Percentiles rank a stretch among this genome's conserved stretches.
These are phyloP conservation scores for Drosophila vallismaia DNA, from an alignment of 2,888 invertebrate genomes.

Conservation along the genomic window DNA sequence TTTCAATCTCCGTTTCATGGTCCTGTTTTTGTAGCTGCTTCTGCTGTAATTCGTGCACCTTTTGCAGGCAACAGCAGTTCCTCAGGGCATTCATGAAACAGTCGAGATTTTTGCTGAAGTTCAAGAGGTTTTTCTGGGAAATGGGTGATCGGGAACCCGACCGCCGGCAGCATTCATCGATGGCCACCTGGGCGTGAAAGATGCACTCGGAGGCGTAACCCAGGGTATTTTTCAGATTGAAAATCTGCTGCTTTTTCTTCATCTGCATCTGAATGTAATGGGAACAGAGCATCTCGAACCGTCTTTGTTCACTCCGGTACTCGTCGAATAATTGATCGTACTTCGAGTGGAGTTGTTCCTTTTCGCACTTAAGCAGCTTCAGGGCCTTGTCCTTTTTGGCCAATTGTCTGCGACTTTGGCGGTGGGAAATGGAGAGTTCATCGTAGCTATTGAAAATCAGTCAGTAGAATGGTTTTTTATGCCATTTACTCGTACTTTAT, in stretches of 20 bases:
- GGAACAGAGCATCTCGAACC: constrained; percentile 68
- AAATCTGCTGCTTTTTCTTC: constrained; percentile 77
- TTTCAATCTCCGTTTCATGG: background rate
- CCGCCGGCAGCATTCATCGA: constrained; percentile 43
- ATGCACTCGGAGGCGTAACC: constrained; percentile 74
- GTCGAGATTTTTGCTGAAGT: constrained; percentile 43
- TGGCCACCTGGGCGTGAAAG: constrained; percentile 59
- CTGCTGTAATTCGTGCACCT: constrained; percentile 23
- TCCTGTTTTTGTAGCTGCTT: constrained; percentile 1
- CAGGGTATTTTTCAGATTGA: constrained; percentile 67
- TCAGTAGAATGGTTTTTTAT: too few relatives aligned
- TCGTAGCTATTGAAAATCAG: constrained; percentile 70
- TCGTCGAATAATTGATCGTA: constrained; percentile 73
- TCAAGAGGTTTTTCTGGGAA: constrained; percentile 28
- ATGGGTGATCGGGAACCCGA: constrained; percentile 21
- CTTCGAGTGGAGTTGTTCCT: constrained; percentile 72
- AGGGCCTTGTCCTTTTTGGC: constrained; percentile 76
- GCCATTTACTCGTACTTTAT: background rate
- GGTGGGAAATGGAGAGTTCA: constrained; percentile 75
- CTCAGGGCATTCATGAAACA: constrained; percentile 18
- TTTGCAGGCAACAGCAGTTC: constrained; percentile 27
- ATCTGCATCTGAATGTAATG: constrained; percentile 74
- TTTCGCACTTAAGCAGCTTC: constrained; percentile 63
- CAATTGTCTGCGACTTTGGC: constrained; percentile 74
- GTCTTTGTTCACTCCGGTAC: constrained; percentile 68